A percentile compares a stretch with the other conserved stretches of the same genome.
These are phyloP conservation scores for Chelonoidis abingdonii DNA, from an alignment of 2,113 vertebrate species.

Conservation along the genomic window DNA sequence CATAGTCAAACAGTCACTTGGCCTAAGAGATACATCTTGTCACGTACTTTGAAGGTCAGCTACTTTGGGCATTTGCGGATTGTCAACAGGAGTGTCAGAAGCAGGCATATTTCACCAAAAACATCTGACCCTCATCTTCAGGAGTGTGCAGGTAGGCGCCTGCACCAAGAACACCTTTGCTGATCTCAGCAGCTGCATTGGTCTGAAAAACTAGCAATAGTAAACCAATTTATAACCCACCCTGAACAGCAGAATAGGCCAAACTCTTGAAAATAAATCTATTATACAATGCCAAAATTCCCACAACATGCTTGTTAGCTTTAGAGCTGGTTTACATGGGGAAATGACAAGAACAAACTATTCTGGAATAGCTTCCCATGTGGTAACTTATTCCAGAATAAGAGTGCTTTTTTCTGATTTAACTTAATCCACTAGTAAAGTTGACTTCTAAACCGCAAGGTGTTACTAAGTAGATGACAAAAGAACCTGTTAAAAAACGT, in stretches of 20 bases:
- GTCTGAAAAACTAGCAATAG: neutral
- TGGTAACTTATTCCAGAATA: slow-evolving; percentile 12
- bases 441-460: neutral
- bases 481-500: neutral
- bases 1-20: neutral
- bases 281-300: neutral
- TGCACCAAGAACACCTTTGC: neutral
- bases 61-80: neutral
- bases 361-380: neutral
- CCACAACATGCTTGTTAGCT: neutral
- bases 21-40: neutral
- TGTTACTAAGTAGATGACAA: neutral
- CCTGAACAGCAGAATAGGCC: neutral
- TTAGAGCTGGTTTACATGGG: neutral
- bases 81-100: neutral
- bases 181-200: neutral
- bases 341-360: neutral
- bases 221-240: neutral
- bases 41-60: neutral
- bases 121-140: neutral
- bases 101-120: neutral
- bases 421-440: neutral
- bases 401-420: neutral
- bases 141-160: neutral
- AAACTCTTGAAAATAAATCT: neutral